phyloP scores from a whole-genome alignment of 1,140 invertebrate species.

The Neodiprion fabricii region DNA sequence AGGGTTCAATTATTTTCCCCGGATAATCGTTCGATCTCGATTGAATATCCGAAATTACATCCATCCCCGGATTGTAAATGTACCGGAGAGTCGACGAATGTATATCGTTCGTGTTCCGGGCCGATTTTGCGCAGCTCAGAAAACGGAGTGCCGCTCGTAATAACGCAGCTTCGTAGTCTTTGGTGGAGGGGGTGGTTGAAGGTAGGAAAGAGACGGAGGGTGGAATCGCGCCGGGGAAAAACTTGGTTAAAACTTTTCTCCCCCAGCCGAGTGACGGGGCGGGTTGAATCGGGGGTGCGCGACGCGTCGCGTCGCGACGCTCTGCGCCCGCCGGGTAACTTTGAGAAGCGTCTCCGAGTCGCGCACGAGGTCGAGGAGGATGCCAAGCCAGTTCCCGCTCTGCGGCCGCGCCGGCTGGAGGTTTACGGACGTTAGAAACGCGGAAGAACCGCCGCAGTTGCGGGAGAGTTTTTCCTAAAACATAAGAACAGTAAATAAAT shows the following conservation, averaged over 20 bases:
- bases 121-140: neutral
- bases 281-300: constrained; percentile 32
- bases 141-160: neutral
- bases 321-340: neutral
- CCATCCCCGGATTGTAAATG: too few relatives aligned
- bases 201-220: neutral
- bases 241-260: constrained; percentile 44
- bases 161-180: neutral
- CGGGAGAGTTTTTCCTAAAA: neutral
- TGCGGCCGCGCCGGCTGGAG: constrained; percentile 56
- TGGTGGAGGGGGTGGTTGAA: neutral
- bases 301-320: constrained; percentile 16
- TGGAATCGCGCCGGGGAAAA: constrained; percentile 35
- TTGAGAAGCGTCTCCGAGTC: constrained; percentile 3
- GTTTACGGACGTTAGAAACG: constrained; percentile 16
- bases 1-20: too few relatives aligned
- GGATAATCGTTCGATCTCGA: too few relatives aligned
- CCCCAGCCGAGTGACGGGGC: constrained; percentile 15
- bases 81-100: constrained; percentile 24
- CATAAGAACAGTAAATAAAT: neutral
- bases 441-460: neutral
- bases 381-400: constrained; percentile 57
- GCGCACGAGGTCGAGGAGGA: constrained; percentile 40
- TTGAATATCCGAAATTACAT: too few relatives aligned
- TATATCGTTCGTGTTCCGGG: constrained; percentile 17